Base-by-base conservation (phyloP, 2,888 invertebrate genomes). In the Tetranychus piercei region DNA sequence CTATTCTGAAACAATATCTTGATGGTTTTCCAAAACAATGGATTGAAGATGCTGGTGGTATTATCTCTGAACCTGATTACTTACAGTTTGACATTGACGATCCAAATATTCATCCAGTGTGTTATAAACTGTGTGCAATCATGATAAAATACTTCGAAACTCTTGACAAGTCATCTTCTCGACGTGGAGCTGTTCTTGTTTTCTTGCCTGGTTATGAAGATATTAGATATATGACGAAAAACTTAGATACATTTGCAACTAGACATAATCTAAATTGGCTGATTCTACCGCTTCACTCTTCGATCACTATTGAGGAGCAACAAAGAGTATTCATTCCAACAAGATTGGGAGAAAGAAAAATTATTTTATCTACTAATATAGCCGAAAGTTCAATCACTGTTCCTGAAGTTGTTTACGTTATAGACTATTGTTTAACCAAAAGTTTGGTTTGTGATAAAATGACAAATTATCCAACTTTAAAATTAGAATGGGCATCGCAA, bases 371-470 rank as follows among this genome's bases (percentile, higher is more conserved):
- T 0, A 94, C 94, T 8, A 94, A 94, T 82, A 92, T 94, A 78
- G 92, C 93, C 0, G 94, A 94, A 83, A 92, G 92, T 82, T 92
- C 92, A 73, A 89, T 94, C 78, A 94, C 94, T 0, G 91, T 94
- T 8, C 88, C 91, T 0, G 92, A 93, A 82, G 88, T 92, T 22
- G 88, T 88, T 83, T 93, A 90, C 83, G 94, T 97, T 72, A 89
- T 96, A 80, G 96, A 97, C 83, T 95, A 92, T 83, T 96, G 95
- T 82, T 84, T 95, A 76, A 91, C 91, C 76, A 95, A 94, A 84
- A 86, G 87, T 64, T 82, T 93, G 79, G 85, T 89, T 6, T 88
- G 88, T 72, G 91, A 95, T 81, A 84, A 86, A 1, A 83, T 84
- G 0, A 90, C 92, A 0, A 91, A 91, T 84, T 91, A 88, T 81